phyloP scores from a whole-genome alignment of 2,113 vertebrate genomes.

The Ginglymostoma cirratum region DNA sequence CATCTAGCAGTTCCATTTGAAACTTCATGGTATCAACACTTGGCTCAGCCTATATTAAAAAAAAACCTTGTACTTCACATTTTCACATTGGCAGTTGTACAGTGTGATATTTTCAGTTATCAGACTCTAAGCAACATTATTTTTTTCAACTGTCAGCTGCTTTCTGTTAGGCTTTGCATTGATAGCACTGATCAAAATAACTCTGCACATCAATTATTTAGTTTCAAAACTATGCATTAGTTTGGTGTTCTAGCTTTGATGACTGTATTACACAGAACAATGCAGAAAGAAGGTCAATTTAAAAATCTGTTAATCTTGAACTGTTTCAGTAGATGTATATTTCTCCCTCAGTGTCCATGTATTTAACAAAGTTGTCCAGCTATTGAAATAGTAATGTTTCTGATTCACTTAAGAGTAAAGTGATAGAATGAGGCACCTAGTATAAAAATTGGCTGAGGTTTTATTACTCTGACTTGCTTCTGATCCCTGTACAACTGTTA shows the following conservation, averaged over 20 bases:
- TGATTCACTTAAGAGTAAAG: neutral
- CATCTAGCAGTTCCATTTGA: neutral
- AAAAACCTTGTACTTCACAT: neutral
- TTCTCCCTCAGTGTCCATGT: neutral
- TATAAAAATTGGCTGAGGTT: neutral
- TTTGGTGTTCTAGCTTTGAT: neutral
- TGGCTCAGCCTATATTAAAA: neutral
- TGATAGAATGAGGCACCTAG: neutral
- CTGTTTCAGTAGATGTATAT: neutral
- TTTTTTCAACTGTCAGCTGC: neutral
- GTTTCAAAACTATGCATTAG: neutral
- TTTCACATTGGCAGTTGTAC: neutral
- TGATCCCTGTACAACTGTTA: neutral
- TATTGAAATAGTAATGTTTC: neutral
- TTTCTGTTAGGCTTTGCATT: neutral
- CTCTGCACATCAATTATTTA: neutral
- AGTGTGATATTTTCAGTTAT: neutral
- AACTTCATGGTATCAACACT: neutral
- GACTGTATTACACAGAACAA: neutral
- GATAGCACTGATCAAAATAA: neutral
- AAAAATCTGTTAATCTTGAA: neutral
- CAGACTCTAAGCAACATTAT: neutral
- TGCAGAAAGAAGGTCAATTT: neutral
- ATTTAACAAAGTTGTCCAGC: neutral
- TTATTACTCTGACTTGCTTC: neutral